These are phyloP conservation scores for Tautogolabrus adspersus DNA, from an alignment of 2,113 vertebrate species.

Conservation along the genomic window DNA sequence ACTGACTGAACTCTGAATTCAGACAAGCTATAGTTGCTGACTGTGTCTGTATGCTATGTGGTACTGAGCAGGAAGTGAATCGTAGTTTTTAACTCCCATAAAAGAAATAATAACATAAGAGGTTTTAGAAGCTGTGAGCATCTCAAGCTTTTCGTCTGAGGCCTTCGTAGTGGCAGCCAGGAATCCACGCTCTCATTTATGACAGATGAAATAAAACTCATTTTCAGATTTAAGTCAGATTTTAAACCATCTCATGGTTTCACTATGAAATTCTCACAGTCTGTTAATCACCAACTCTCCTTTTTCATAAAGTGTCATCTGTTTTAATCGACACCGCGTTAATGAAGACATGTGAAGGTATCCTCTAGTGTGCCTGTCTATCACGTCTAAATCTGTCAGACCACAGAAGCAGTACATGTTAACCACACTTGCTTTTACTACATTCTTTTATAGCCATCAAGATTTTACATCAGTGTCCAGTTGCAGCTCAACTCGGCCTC, in stretches of 20 bases:
- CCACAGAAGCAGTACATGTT: conserved; percentile 26
- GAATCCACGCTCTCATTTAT: background rate
- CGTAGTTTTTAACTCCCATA: too few relatives aligned
- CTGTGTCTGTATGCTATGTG: too few relatives aligned
- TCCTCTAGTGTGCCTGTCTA: conserved; percentile 34
- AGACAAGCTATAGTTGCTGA: too few relatives aligned
- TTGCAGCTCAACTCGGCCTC: conserved; percentile 41
- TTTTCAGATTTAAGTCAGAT: background rate
- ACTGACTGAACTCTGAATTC: too few relatives aligned
- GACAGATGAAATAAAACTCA: background rate
- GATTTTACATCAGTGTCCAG: conserved; percentile 60
- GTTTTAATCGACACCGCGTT: conserved; percentile 44
- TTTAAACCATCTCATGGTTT: conserved; percentile 7
- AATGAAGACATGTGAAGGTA: conserved; percentile 57
- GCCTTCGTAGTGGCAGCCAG: background rate
- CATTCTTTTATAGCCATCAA: conserved; percentile 33
- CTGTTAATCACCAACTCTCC: background rate
- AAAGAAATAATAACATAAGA: too few relatives aligned
- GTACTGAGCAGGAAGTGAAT: too few relatives aligned
- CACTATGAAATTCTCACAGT: conserved; percentile 8
- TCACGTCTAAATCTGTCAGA: conserved; percentile 57
- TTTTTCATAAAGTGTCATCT: conserved; percentile 22
- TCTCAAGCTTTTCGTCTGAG: background rate
- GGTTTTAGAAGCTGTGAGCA: too few relatives aligned
- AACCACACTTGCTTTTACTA: conserved; percentile 43